Base-by-base conservation (phyloP, 2,888 invertebrate genomes). In the Melikaiella ostensackeni region DNA sequence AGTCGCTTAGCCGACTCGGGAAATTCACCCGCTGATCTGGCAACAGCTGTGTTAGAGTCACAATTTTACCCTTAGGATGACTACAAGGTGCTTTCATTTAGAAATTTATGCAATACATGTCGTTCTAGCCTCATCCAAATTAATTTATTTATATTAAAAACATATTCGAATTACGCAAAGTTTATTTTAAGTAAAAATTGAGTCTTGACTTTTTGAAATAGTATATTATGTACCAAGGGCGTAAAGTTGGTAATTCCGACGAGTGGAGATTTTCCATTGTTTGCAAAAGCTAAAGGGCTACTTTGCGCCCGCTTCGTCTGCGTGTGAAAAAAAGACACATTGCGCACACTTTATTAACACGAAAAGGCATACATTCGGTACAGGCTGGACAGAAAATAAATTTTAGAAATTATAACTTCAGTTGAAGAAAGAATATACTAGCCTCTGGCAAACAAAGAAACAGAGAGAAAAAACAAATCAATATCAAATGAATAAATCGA, bases 1-100 rank as follows among this genome's bases (percentile, higher is more conserved):
- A 78, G 81, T 85, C 82, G 77, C 80, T 86, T 81, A 81, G 80
- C 76, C 75, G 61, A 73, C 64, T 62, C 77, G 76, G 46, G 74
- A 59, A 80, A 75, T 80, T 76, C 70, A 77, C 75, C 70, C 81
- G 73, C 77, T 82, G 79, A 83, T 86, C 82, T 78, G 80, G 83
- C 80, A 86, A 82, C 84, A 84, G 84, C 84, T 86, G 86, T 78
- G 77, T 79, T 79, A 59, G 27, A 77, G 55, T 75, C 46, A 61
- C 66, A 66, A 30, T 74, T 33, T 13, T 13, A 57, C 74, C 55
- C 70, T 2, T 27, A 11, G 27, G 19, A 66, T 66, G 50, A 55
- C 50, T 55, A 21, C 50, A 21, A 55, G 50, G 24, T 33, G 57
- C 55, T 27, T 74, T 19, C 33, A 55, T 74, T 74, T 57, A 27